phyloP scores from a whole-genome alignment of 1,140 invertebrate genomes.

The Procambarus virginalis region DNA sequence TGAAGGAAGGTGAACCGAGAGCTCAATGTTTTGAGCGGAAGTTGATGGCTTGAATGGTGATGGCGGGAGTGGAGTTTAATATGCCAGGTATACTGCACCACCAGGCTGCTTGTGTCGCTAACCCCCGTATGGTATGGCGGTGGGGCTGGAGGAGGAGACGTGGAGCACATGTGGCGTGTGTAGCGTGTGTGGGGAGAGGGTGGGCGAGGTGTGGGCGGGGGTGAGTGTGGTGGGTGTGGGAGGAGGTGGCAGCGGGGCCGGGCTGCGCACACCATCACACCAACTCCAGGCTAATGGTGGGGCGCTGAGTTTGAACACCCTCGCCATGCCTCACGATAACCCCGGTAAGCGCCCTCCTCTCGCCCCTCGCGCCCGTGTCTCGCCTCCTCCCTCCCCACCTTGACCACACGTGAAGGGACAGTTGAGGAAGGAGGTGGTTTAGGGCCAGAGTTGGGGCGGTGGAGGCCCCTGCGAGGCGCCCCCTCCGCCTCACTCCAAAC shows the following conservation, averaged over 20 bases:
- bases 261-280: constrained; percentile 72
- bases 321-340: constrained; percentile 76
- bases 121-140: too few species aligned
- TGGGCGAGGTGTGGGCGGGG: too few species aligned
- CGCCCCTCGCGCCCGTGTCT: neutral
- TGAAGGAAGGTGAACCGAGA: too few species aligned
- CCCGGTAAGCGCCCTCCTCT: constrained; percentile 56
- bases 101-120: too few species aligned
- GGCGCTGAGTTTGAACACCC: constrained; percentile 82
- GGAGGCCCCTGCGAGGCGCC: neutral
- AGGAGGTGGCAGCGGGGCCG: constrained; percentile 72
- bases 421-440: too few species aligned
- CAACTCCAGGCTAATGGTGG: constrained; percentile 81
- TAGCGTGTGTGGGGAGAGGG: too few species aligned
- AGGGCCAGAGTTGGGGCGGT: neutral
- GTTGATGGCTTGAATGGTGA: constrained; percentile 66
- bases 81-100: constrained; percentile 15
- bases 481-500: constrained; percentile 45
- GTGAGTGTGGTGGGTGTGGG: neutral
- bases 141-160: too few species aligned
- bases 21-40: constrained; percentile 40
- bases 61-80: constrained; percentile 66
- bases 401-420: too few species aligned
- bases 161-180: too few species aligned
- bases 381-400: too few species aligned